Conservation (phyloP, 2,888 invertebrate genomes). For the Nipponacmea schrenckii region DNA sequence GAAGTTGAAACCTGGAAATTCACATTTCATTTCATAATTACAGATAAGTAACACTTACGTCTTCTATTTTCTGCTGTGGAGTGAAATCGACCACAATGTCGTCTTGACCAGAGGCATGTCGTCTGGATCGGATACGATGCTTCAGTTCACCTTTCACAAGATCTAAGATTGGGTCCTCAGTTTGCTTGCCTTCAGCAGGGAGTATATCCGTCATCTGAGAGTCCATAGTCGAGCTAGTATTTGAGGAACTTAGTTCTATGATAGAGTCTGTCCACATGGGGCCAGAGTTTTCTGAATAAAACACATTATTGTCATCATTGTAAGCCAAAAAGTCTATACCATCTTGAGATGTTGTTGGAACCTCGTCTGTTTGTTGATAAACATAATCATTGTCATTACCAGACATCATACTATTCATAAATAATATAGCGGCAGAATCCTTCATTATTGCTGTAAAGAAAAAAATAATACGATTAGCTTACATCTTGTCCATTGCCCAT, state of each 20-base stretch:
- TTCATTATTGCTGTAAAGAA: not conserved
- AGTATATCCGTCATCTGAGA: not conserved
- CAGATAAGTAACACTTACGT: too few species aligned
- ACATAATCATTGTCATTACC: not conserved
- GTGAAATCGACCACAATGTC: constrained; percentile 26
- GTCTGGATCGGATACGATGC: constrained; percentile 23
- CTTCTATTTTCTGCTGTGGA: too few species aligned
- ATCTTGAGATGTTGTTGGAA: not conserved
- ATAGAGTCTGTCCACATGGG: not conserved
- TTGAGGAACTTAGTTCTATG: not conserved
- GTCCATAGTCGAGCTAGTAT: not conserved
- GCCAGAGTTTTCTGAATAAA: not conserved
- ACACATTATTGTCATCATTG: not conserved
- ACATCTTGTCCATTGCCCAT: too few species aligned
- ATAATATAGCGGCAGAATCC: not conserved
- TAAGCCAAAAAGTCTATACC: not conserved
- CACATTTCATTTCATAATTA: too few species aligned
- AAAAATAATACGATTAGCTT: not conserved
- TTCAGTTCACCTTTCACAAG: constrained; percentile 18
- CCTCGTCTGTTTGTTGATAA: not conserved
- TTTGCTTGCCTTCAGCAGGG: constrained; percentile 7
- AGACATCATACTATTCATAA: not conserved
- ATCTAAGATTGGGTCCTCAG: constrained; percentile 8
- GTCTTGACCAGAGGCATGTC: constrained; percentile 29
- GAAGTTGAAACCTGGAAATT: too few species aligned